Base-by-base conservation (phyloP, 1,140 invertebrate species). In the Cyphomyrmex costatus region DNA sequence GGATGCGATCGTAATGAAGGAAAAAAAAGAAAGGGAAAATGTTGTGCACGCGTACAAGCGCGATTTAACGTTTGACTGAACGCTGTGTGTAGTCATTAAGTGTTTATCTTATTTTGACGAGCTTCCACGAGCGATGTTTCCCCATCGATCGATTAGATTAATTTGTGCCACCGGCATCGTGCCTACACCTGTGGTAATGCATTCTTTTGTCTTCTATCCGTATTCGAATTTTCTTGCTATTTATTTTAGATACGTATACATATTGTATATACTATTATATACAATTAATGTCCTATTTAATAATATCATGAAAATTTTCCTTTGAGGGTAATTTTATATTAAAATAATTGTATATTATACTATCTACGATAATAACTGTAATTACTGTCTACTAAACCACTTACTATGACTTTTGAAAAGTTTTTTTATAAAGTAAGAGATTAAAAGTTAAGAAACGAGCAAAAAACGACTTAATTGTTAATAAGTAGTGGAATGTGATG, bases 51-150 rank as follows among this genome's bases (percentile, higher is more conserved):
- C 46, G 27, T 33, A 77, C 6, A 49, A 30, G 19, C 16, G 61
- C 77, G n/a, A 56, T 5, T 42, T 42, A 7, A 30, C 77, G 46
- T 80, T 78, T 30, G 76, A 24, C 19, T 30, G 16, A 65, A 19
- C 42, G 21, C 16, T 42, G 10, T 33, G 56, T 16, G 66, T 49
- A 16, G 8, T 80, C 63, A 33, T 80, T 70, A 70, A 70, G 71
- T 24, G 49, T 80, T 58, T 80, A 36, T 63, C 19, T 68, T 53
- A 80, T 70, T 70, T 68, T n/a, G 63, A 68, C 46, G 30, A 68
- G 46, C 61, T 10, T 14, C 33, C 49, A 21, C 49, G 19, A 78
- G 19, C 10, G 19, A 36, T 24, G 6, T 36, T 77, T n/a, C 19
- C 19, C 12, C 19, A 78, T 53, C 49, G 0, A 21, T 76, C 53